Conservation (phyloP, 2,888 invertebrate species). For the Heliconius erato region DNA sequence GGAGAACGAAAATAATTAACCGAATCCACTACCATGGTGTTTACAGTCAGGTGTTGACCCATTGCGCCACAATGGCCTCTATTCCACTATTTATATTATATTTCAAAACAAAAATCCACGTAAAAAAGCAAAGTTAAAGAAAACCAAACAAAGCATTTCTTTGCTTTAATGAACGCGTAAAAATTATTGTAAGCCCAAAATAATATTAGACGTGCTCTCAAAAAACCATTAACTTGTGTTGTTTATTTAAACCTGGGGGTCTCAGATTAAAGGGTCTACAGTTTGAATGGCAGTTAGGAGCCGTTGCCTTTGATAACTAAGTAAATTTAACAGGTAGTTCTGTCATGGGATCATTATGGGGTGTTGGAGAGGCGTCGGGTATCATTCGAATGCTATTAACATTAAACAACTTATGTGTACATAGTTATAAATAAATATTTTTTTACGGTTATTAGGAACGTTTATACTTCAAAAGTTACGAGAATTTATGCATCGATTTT, state of each 20-base stretch:
- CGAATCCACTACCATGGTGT: too few relatives aligned
- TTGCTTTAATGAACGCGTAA: constrained; percentile 75
- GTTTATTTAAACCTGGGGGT: constrained; percentile 69
- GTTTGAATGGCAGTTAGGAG: constrained; percentile 40
- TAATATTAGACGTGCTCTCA: constrained; percentile 81
- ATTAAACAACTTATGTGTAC: neutral
- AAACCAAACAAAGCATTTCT: constrained; percentile 71
- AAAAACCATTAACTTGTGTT: constrained; percentile 82
- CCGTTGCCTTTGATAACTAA: constrained; percentile 46
- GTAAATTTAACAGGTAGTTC: constrained; percentile 43
- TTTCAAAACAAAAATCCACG: constrained; percentile 57
- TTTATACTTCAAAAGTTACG: too few relatives aligned
- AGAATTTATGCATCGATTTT: too few relatives aligned
- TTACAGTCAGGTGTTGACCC: too few relatives aligned
- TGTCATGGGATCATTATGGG: constrained; percentile 20
- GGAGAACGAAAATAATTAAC: too few relatives aligned
- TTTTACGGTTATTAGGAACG: too few relatives aligned
- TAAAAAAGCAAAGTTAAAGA: constrained; percentile 62
- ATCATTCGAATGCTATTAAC: constrained; percentile 21
- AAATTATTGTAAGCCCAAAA: constrained; percentile 81
- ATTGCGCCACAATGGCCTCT: neutral
- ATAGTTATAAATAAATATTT: neutral
- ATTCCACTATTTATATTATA: constrained; percentile 17
- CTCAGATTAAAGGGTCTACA: constrained; percentile 52
- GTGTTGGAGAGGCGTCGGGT: constrained; percentile 18